phyloP scores from a whole-genome alignment of 1,140 invertebrate genomes.

The Trichogramma pretiosum region DNA sequence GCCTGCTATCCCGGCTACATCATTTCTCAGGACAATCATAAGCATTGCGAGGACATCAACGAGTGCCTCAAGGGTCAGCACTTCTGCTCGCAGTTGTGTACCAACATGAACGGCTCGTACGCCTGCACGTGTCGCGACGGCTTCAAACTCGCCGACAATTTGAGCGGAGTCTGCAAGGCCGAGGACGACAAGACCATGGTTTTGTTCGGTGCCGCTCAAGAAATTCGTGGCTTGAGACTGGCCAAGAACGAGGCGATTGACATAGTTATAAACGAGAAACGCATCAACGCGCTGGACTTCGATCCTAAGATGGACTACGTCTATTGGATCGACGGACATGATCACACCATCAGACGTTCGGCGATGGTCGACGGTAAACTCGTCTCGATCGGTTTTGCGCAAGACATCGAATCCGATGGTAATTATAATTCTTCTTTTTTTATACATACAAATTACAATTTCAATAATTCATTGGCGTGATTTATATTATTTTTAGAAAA shows the following conservation, averaged over 20 bases:
- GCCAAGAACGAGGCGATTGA: constrained; percentile 61
- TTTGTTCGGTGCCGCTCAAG: constrained; percentile 72
- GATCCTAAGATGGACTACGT: constrained; percentile 72
- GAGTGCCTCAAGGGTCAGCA: constrained; percentile 78
- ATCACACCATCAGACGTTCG: constrained; percentile 83
- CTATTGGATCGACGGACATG: constrained; percentile 88
- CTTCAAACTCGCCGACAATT: constrained; percentile 63
- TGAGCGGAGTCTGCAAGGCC: constrained; percentile 74
- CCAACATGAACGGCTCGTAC: constrained; percentile 85
- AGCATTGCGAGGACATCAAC: constrained; percentile 79
- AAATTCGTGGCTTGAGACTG: constrained; percentile 69
- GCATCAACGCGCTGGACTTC: constrained; percentile 82
- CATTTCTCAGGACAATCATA: constrained; percentile 63
- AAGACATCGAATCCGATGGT: constrained; percentile 74
- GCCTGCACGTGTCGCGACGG: constrained; percentile 79
- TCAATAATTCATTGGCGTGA: no score
- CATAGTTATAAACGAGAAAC: constrained; percentile 72
- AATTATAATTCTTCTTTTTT: constrained; percentile 18
- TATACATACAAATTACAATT: not conserved
- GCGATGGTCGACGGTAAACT: constrained; percentile 74
- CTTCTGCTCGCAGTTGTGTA: constrained; percentile 85
- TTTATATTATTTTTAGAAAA: constrained; percentile 42
- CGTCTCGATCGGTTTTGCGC: constrained; percentile 75
- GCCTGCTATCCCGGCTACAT: constrained; percentile 80
- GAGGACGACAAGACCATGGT: constrained; percentile 55